phyloP scores from a whole-genome alignment of 2,888 invertebrate species.

The Melanotus villosus region DNA sequence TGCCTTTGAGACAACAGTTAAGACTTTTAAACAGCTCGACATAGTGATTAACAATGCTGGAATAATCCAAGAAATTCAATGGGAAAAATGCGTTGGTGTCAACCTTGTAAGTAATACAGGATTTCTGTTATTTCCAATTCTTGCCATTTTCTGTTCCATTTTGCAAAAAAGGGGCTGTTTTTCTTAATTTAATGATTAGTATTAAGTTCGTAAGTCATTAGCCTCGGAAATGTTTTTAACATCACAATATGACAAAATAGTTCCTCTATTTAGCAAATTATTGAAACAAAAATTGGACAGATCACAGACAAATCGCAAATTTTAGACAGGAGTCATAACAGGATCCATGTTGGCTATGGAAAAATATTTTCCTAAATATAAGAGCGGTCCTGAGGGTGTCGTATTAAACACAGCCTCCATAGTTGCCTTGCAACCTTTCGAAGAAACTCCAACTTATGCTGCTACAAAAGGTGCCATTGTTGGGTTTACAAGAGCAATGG shows the following conservation, averaged over 20 bases:
- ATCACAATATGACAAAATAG: neutral
- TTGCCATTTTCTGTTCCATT: no score
- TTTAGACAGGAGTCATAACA: neutral
- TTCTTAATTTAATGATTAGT: no score
- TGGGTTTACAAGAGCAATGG: neutral
- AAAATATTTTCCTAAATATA: slow-evolving; percentile 4
- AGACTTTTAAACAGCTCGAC: slow-evolving; percentile 37
- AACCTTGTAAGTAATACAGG: slow-evolving; percentile 50
- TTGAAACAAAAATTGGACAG: neutral
- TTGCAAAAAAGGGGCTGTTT: no score
- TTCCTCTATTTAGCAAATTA: neutral
- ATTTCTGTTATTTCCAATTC: neutral
- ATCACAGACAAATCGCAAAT: no score
- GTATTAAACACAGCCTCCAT: neutral
- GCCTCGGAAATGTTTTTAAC: no score
- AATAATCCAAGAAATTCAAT: slow-evolving; percentile 49
- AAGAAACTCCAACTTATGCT: neutral
- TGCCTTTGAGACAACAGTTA: slow-evolving; percentile 1
- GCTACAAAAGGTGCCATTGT: neutral
- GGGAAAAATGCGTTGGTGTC: slow-evolving; percentile 46
- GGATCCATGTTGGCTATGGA: neutral
- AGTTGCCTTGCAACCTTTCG: neutral
- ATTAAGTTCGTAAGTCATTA: no score
- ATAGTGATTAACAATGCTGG: slow-evolving; percentile 51
- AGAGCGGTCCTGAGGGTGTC: neutral